Conservation (phyloP, 2,888 invertebrate genomes). For the Oeneis ivallda region DNA sequence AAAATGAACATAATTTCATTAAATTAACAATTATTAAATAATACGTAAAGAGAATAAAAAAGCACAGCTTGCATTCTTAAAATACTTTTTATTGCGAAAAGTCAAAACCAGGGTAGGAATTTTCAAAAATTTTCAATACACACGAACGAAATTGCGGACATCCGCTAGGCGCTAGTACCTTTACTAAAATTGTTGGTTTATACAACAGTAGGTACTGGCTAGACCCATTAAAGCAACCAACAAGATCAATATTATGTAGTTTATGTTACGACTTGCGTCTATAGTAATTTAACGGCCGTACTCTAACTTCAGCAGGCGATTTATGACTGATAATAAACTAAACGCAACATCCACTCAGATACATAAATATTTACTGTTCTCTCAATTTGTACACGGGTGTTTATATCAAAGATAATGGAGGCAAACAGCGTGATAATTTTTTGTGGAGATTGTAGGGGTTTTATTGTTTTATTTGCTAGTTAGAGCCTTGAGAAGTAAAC, state of each 20-base stretch:
- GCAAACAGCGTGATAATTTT: slow-evolving; percentile 8
- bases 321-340: slow-evolving; percentile 39
- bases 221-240: slow-evolving; percentile 16
- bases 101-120: too few species aligned
- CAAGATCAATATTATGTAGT: slow-evolving; percentile 18
- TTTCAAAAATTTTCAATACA: too few species aligned
- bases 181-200: too few species aligned
- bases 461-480: neutral
- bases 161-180: too few species aligned
- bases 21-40: too few species aligned
- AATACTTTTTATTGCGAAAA: too few species aligned
- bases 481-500: slow-evolving; percentile 2
- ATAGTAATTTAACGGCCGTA: slow-evolving; percentile 33
- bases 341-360: slow-evolving; percentile 34
- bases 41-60: too few species aligned
- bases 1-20: too few species aligned
- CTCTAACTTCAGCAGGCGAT: slow-evolving; percentile 32
- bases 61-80: too few species aligned
- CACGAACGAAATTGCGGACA: too few species aligned
- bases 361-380: slow-evolving; percentile 36
- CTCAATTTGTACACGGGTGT: slow-evolving; percentile 24
- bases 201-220: neutral
- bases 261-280: slow-evolving; percentile 24
- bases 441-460: neutral
- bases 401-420: slow-evolving; percentile 19